phyloP scores from a whole-genome alignment of 92 coral and sea anemone genomes.

The Galaxea fascicularis region DNA sequence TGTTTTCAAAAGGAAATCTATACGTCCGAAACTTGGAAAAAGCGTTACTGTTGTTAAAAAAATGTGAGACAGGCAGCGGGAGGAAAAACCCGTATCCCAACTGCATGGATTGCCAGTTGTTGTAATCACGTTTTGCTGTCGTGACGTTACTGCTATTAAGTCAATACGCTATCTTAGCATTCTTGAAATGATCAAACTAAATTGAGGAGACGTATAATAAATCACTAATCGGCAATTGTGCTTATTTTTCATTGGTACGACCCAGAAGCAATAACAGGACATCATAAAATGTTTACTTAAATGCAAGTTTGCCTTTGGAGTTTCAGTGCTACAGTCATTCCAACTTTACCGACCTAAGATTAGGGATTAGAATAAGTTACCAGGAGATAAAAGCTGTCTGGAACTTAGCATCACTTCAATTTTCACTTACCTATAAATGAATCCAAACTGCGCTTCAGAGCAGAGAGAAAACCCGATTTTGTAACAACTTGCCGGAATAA shows the following conservation, averaged over 20 bases:
- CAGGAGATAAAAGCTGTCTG: not conserved
- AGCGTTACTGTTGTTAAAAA: not conserved
- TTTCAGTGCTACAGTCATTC: not conserved
- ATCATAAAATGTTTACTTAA: not conserved
- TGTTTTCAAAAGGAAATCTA: not conserved
- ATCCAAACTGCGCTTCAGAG: constrained; percentile 4
- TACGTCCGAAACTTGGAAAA: too few species aligned
- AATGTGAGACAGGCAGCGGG: not conserved
- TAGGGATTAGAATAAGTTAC: not conserved
- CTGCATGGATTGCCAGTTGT: constrained; percentile 1
- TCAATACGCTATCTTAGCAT: not conserved
- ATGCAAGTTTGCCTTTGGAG: not conserved
- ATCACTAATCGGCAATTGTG: not conserved
- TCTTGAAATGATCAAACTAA: not conserved
- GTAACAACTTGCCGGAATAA: not conserved
- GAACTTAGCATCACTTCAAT: not conserved
- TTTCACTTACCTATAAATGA: constrained; percentile 14
- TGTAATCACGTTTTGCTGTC: not conserved
- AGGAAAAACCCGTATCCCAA: not conserved
- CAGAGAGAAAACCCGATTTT: too few species aligned
- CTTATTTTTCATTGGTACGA: not conserved
- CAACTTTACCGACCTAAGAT: not conserved
- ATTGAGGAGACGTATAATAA: not conserved
- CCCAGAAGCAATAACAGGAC: not conserved
- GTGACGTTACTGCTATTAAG: not conserved